A percentile compares a stretch with the other conserved stretches of the same genome.
phyloP scores from a whole-genome alignment of 2,113 vertebrate genomes.

The Lophochroa leadbeateri region DNA sequence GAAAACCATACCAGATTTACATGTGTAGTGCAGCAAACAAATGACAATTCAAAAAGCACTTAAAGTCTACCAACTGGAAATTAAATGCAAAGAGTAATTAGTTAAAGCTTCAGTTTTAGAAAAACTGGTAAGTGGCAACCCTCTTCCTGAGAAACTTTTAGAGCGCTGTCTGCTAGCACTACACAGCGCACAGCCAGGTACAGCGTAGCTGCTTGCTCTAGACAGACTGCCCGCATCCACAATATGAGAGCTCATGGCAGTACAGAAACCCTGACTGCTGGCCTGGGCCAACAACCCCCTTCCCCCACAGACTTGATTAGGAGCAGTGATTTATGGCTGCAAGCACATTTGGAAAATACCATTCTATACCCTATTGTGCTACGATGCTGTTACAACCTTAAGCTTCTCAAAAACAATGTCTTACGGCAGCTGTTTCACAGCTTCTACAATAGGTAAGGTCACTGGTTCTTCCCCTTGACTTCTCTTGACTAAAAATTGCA shows the following conservation, averaged over 20 bases:
- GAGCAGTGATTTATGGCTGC: background rate
- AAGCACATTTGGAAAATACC: background rate
- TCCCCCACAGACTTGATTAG: background rate
- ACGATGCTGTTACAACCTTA: background rate
- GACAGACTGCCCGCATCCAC: background rate
- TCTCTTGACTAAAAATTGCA: background rate
- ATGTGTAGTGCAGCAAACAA: background rate
- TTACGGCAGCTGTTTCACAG: background rate
- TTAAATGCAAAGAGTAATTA: background rate
- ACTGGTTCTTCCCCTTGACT: background rate
- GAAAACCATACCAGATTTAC: conserved; percentile 27
- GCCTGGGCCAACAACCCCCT: background rate
- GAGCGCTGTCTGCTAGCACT: rapidly evolving
- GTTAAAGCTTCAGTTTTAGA: conserved; percentile 1
- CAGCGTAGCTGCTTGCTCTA: background rate
- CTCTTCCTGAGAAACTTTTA: background rate
- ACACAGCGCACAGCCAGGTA: rapidly evolving
- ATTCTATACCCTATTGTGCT: rapidly evolving
- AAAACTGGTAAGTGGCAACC: background rate
- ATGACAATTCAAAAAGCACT: conserved; percentile 28
- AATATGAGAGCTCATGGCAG: background rate
- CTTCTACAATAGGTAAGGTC: background rate
- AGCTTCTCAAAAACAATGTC: background rate
- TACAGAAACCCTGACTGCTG: background rate
- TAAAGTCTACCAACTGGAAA: conserved; percentile 1